Conservation (phyloP, 2,888 invertebrate species). For the Trachelus tabidus region DNA sequence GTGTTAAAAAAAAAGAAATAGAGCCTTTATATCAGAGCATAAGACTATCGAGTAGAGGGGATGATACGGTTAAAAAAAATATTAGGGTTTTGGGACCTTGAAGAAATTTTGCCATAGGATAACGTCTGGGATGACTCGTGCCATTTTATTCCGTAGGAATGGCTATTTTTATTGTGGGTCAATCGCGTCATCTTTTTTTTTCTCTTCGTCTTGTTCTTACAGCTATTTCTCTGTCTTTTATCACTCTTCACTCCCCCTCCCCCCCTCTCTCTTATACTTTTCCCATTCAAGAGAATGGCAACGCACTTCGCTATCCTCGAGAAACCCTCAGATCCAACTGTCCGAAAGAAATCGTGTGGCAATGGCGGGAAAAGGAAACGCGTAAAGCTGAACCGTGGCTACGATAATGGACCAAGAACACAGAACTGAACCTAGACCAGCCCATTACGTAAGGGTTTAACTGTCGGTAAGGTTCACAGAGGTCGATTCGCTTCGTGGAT, state of each 20-base stretch:
- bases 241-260: not conserved
- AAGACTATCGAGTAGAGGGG: not conserved
- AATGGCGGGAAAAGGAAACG: conserved; percentile 14
- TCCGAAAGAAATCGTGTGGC: not conserved
- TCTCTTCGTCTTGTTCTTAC: not conserved
- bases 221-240: not conserved
- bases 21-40: not conserved
- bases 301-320: not conserved
- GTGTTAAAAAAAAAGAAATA: not conserved
- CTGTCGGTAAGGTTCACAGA: conserved; percentile 23
- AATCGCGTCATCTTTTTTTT: not conserved
- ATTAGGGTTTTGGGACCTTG: not conserved
- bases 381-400: conserved; percentile 24
- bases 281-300: not conserved
- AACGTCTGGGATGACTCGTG: not conserved
- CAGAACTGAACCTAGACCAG: conserved; percentile 25
- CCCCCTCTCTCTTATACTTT: not conserved
- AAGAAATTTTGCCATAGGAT: not conserved
- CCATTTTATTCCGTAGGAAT: not conserved
- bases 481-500: not conserved
- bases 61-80: not conserved
- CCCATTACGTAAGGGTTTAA: conserved; percentile 37
- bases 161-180: not conserved
- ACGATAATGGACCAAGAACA: conserved; percentile 28
- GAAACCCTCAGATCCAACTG: not conserved